phyloP scores from a whole-genome alignment of 2,888 invertebrate species.

The Notodonta ziczac region DNA sequence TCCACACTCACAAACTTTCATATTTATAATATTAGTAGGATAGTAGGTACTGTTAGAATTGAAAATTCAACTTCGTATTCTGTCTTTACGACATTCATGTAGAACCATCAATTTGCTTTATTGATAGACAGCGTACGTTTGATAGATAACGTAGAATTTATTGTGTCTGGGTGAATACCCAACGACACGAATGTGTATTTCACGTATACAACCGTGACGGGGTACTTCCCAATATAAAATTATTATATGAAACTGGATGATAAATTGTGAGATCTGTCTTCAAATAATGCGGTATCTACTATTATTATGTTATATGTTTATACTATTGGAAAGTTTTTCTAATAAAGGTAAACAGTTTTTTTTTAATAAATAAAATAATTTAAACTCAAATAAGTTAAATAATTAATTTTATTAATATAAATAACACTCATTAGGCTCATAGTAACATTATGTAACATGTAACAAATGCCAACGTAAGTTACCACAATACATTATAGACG shows the following conservation, averaged over 20 bases:
- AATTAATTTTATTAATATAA: no score
- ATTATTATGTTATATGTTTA: not conserved
- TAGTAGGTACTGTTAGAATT: no score
- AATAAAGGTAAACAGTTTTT: no score
- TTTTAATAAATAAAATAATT: no score
- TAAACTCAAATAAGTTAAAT: no score
- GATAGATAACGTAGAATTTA: not conserved
- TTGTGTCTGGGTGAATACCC: not conserved
- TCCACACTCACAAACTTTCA: no score
- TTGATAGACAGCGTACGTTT: not conserved
- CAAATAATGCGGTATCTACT: not conserved
- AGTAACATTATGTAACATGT: not conserved
- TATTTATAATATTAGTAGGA: no score
- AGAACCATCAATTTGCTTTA: not conserved
- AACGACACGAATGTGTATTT: not conserved
- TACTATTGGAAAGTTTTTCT: not conserved
- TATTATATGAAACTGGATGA: slow-evolving; percentile 2
- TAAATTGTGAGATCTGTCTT: not conserved
- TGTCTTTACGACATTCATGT: not conserved
- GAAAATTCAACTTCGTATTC: not conserved
- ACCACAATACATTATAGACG: not conserved
- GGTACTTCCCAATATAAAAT: not conserved
- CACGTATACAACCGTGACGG: not conserved
- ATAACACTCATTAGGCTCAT: not conserved
- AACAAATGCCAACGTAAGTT: not conserved